Percentiles rank a stretch among this genome's conserved stretches.
These are phyloP conservation scores for Emydura subglobosa DNA, from an alignment of 2,113 vertebrate genomes.

Conservation along the genomic window DNA sequence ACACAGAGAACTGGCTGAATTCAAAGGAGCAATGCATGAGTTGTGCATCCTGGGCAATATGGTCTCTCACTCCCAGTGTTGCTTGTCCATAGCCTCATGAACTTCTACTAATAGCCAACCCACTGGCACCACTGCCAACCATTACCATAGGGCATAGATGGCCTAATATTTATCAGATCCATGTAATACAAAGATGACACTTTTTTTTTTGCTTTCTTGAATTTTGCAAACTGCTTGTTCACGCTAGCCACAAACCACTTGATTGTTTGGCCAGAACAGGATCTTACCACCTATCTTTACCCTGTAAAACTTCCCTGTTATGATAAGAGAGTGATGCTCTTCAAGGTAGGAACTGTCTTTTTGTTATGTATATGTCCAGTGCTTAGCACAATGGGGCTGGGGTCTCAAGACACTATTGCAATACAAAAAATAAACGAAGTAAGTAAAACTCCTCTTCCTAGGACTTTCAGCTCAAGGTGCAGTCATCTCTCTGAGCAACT, in stretches of 20 bases:
- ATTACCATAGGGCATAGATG: neutral
- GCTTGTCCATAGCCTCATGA: neutral
- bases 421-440: too few species aligned
- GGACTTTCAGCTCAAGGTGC: too few species aligned
- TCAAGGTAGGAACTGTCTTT: too few species aligned
- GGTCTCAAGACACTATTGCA: too few species aligned
- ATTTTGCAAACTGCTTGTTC: neutral
- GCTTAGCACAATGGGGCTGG: too few species aligned
- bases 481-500: too few species aligned
- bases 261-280: neutral
- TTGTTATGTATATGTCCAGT: too few species aligned
- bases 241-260: neutral
- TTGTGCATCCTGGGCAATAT: neutral
- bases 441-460: too few species aligned
- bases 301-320: neutral
- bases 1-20: neutral
- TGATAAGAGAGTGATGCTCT: too few species aligned
- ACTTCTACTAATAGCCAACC: neutral
- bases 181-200: neutral
- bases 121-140: fast-evolving
- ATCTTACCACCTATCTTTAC: neutral
- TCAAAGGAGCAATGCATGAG: neutral
- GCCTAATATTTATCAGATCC: neutral
- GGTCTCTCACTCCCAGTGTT: neutral
- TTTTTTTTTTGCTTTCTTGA: neutral